Evolutionary conservation across 1,140 invertebrate species (phyloP).

Genomic region (Drosophila ironensis): DNA sequence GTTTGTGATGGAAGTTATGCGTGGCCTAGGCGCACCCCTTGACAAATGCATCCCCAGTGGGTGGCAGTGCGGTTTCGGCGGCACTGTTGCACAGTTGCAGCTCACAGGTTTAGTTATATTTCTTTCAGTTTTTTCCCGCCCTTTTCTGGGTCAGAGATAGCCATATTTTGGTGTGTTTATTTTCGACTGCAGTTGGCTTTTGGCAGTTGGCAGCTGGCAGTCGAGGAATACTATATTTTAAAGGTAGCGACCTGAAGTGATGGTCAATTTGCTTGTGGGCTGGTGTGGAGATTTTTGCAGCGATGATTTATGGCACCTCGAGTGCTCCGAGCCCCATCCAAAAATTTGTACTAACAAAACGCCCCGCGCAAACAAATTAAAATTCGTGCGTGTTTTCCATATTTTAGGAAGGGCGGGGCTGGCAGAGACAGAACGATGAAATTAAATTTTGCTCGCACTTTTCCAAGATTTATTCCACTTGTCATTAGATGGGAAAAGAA

Average conservation of each 20-base stretch:
- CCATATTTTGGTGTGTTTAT: conserved; percentile 41
- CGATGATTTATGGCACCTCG: conserved; percentile 47
- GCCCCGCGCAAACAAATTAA: conserved; percentile 52
- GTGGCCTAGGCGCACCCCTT: conserved; percentile 48
- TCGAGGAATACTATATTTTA: too few species aligned
- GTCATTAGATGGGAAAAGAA: conserved; percentile 43
- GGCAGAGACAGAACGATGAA: conserved; percentile 6
- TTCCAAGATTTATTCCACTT: conserved; percentile 67
- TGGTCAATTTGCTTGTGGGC: conserved; percentile 23
- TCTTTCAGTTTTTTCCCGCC: conserved; percentile 47
- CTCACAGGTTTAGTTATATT: conserved; percentile 35
- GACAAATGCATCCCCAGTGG: conserved; percentile 69
- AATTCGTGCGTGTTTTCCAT: conserved; percentile 61
- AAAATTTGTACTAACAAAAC: conserved; percentile 53
- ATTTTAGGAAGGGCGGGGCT: conserved; percentile 34
- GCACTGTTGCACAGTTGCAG: conserved; percentile 46
- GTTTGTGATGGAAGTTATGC: conserved; percentile 67
- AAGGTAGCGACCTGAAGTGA: too few species aligned
- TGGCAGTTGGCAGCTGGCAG: too few species aligned
- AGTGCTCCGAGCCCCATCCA: conserved; percentile 2
- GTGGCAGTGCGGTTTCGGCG: conserved; percentile 24
- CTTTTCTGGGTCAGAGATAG: conserved; percentile 44
- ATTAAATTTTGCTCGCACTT: conserved; percentile 44
- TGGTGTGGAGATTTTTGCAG: conserved; percentile 20
- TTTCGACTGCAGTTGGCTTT: conserved; percentile 51